These are phyloP conservation scores for Hypanus sabinus DNA, from an alignment of 2,113 vertebrate genomes.

Conservation along the genomic window DNA sequence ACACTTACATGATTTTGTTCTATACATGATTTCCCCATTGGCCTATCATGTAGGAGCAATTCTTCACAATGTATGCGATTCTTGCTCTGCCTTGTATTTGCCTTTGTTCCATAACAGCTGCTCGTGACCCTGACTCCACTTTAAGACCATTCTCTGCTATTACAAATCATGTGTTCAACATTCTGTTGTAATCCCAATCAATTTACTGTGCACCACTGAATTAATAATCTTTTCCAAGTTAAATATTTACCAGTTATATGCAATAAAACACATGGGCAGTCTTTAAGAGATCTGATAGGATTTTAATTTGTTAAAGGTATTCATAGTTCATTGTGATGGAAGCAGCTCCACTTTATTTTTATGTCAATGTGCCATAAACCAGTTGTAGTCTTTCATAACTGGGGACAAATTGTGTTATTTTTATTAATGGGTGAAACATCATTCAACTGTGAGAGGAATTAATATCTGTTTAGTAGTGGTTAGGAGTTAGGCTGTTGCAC, in stretches of 20 bases:
- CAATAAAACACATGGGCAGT: neutral
- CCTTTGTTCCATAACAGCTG: too few relatives aligned
- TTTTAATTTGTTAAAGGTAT: neutral
- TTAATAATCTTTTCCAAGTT: too few relatives aligned
- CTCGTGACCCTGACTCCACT: too few relatives aligned
- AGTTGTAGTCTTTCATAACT: conserved; percentile 1
- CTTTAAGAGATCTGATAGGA: conserved; percentile 15
- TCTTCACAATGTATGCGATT: too few relatives aligned
- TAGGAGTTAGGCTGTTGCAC: neutral
- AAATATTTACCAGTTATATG: neutral
- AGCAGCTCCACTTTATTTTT: neutral
- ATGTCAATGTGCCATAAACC: conserved; percentile 5
- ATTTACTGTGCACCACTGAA: too few relatives aligned
- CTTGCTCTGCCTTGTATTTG: too few relatives aligned
- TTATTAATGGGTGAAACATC: neutral
- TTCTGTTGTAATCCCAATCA: too few relatives aligned
- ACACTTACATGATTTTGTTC: too few relatives aligned
- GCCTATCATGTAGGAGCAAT: too few relatives aligned
- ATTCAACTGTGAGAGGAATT: neutral
- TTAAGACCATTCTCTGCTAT: too few relatives aligned
- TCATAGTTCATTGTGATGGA: neutral
- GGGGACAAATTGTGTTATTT: conserved; percentile 29
- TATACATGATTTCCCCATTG: too few relatives aligned
- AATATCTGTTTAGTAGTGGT: neutral
- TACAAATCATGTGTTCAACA: too few relatives aligned